Conservation (phyloP, 2,797 vertebrate genomes). For the Bryconaethiops microstoma region DNA sequence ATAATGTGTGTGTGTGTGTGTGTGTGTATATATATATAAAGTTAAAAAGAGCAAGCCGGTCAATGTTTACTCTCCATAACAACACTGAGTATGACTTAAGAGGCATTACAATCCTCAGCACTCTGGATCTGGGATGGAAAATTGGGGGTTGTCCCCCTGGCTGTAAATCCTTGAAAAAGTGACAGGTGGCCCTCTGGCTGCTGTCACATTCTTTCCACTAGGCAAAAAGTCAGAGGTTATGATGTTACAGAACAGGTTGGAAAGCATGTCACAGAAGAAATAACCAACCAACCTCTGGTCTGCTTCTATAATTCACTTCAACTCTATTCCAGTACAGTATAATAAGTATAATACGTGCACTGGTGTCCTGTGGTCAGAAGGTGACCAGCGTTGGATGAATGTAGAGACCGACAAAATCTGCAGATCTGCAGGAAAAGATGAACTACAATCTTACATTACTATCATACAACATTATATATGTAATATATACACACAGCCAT, state of each 20-base stretch:
- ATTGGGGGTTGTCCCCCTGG: constrained; percentile 54
- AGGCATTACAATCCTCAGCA: constrained; percentile 26
- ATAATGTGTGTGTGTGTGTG: too few relatives aligned
- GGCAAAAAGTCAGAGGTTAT: constrained; percentile 72
- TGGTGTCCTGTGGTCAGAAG: too few relatives aligned
- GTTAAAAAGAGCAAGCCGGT: not conserved
- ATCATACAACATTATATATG: too few relatives aligned
- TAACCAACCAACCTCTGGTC: not conserved
- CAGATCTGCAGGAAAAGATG: too few relatives aligned
- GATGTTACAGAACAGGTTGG: constrained; percentile 47
- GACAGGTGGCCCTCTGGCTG: constrained; percentile 74
- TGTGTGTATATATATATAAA: too few relatives aligned
- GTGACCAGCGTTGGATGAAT: too few relatives aligned
- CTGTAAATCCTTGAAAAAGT: constrained; percentile 62
- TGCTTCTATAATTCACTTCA: not conserved
- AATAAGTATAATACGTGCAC: too few relatives aligned
- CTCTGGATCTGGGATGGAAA: constrained; percentile 60
- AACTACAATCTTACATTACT: too few relatives aligned
- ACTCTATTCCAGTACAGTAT: not conserved
- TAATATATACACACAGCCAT: too few relatives aligned
- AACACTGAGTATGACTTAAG: constrained; percentile 35
- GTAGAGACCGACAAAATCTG: too few relatives aligned
- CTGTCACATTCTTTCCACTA: constrained; percentile 75
- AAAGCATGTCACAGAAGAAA: constrained; percentile 47
- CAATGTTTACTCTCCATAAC: constrained; percentile 40